Percentiles rank a stretch among this genome's conserved stretches.
Evolutionary conservation across 2,797 vertebrate genomes (phyloP).

Genomic region (Sebastes iracundus): DNA sequence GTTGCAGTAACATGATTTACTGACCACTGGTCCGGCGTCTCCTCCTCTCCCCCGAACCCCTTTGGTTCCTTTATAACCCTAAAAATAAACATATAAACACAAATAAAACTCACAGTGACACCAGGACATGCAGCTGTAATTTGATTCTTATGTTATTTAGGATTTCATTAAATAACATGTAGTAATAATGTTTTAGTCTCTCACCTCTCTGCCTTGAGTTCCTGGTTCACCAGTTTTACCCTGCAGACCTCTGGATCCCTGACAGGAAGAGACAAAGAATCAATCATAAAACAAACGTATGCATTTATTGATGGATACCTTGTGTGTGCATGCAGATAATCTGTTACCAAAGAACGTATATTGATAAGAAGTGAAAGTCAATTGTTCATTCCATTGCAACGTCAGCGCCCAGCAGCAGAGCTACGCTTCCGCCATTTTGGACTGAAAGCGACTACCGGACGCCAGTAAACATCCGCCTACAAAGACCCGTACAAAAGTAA

Average conservation of each 20-base stretch:
- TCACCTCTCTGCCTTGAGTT: conserved; percentile 83
- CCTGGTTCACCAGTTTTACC: conserved; percentile 80
- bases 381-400: too few relatives aligned
- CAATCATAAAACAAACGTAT: neutral
- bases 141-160: neutral
- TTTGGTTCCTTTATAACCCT: conserved; percentile 87
- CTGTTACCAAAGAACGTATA: neutral
- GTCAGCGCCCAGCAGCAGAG: too few relatives aligned
- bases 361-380: too few relatives aligned
- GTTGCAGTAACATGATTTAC: neutral
- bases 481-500: too few relatives aligned
- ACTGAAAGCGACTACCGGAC: too few relatives aligned
- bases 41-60: conserved; percentile 82
- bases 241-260: conserved; percentile 82
- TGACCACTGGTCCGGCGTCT: conserved; percentile 82
- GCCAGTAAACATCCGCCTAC: too few relatives aligned
- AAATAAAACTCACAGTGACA: neutral
- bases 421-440: too few relatives aligned
- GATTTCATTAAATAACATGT: neutral
- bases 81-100: neutral
- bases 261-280: neutral
- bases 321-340: neutral
- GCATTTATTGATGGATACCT: neutral
- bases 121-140: neutral
- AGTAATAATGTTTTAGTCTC: neutral